Percentiles rank a stretch among this genome's conserved stretches.
These are phyloP conservation scores for Discoglossus pictus DNA, from an alignment of 2,797 vertebrate genomes.

Conservation along the genomic window DNA sequence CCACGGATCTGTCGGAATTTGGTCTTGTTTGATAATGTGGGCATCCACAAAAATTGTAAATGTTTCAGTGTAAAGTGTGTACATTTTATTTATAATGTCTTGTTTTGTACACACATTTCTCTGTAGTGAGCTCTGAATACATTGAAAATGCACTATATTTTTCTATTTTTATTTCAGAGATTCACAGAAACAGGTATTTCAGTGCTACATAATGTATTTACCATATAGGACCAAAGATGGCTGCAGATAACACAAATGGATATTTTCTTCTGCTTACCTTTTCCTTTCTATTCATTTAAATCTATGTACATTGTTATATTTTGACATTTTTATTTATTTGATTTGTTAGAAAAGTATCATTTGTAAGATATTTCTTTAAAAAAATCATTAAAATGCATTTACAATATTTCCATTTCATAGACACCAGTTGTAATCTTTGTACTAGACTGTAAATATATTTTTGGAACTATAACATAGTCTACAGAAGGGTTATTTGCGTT, in stretches of 20 bases:
- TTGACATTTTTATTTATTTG: slow-evolving; percentile 97
- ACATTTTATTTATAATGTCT: slow-evolving; percentile 99
- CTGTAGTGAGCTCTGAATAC: slow-evolving; percentile 96
- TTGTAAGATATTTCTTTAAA: slow-evolving; percentile 77
- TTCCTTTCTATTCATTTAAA: slow-evolving; percentile 68
- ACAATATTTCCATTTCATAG: slow-evolving; percentile 88
- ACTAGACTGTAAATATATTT: slow-evolving; percentile 99
- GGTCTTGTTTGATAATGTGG: slow-evolving; percentile 77
- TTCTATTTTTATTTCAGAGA: slow-evolving; percentile 96
- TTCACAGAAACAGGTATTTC: slow-evolving; percentile 91
- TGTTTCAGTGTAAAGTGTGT: slow-evolving; percentile 98
- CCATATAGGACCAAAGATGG: slow-evolving; percentile 99
- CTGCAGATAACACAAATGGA: slow-evolving; percentile 81
- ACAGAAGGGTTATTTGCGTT: slow-evolving; percentile 59
- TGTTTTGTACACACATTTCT: slow-evolving; percentile 92
- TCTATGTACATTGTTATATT: slow-evolving; percentile 89
- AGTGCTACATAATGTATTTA: slow-evolving; percentile 92
- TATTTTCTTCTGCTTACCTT: slow-evolving; percentile 61
- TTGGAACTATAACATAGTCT: slow-evolving; percentile 99
- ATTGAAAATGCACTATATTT: slow-evolving; percentile 99
- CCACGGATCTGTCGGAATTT: slow-evolving; percentile 76
- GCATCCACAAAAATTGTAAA: slow-evolving; percentile 88
- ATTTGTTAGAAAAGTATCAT: slow-evolving; percentile 84
- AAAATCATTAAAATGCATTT: slow-evolving; percentile 88
- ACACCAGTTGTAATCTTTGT: slow-evolving; percentile 99